Base-by-base conservation (phyloP, 2,797 vertebrate species). In the Eulemur rubriventer region DNA sequence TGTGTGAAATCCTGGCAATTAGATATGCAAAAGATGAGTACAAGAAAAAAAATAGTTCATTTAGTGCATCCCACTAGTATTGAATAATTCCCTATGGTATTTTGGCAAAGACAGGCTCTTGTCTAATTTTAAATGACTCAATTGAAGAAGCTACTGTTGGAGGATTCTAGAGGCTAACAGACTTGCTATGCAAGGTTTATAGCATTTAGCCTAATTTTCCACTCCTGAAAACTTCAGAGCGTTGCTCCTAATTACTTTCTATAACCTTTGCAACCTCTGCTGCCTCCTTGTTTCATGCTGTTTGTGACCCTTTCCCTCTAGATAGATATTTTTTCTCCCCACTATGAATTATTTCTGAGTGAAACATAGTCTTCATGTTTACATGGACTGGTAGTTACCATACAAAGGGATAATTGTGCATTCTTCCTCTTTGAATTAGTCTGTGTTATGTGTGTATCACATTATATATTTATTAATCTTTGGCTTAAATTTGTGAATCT, bases 41-140 rank as follows among this genome's bases (percentile, higher is more conserved):
- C 82, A 75, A 84, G 43, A 17, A 63, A 84, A 72, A 72, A 48
- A 63, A 50, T 22, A 57, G 1, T 73, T 82, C 7, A 59, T 81
- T 94, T 92, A 61, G 24, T 84, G n/a, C 0, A 75, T 41, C 35
- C 6, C 24, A 33, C 26, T 90, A 59, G 16, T 72, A 30, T 50
- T 91, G 41, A 84, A 30, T 96, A 93, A 89, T 93, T 67, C 30
- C 12, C 16, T 55, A 1, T 52, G 18, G 4, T 33, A 70, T 90
- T 95, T 93, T 94, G 83, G 30, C 38, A 63, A 96, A 87, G 61
- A 76, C 7, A 35, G 38, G 17, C 17, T 83, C 18, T 80, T 94
- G 6, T 88, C 55, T 96, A 86, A 84, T 83, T 89, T 82, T 90
- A 92, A 96, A 93, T 91, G 38, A 79, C 70, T 82, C 48, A 87